Evolutionary conservation across 2,797 vertebrate genomes (phyloP).

Genomic region (Enteromius trimaculatus): DNA sequence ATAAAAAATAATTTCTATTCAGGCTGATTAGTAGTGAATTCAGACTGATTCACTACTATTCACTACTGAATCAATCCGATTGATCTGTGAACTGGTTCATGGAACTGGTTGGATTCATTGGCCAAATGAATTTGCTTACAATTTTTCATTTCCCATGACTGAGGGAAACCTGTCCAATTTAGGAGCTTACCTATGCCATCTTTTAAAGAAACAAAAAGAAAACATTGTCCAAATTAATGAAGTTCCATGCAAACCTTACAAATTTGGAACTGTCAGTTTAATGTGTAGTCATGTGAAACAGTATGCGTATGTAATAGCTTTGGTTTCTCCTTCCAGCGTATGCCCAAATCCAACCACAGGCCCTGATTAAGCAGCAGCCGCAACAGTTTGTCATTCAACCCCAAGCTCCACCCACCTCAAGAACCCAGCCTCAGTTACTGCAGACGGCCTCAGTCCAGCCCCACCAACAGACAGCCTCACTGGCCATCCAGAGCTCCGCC

Average conservation of each 20-base stretch:
- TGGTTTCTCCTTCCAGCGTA: slow-evolving; percentile 80
- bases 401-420: slow-evolving; percentile 73
- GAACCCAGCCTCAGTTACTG: slow-evolving; percentile 76
- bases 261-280: slow-evolving; percentile 25
- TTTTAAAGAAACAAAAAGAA: neutral
- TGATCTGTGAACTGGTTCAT: neutral
- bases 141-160: neutral
- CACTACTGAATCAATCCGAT: neutral
- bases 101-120: neutral
- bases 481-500: slow-evolving; percentile 53
- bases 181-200: neutral
- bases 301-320: slow-evolving; percentile 43
- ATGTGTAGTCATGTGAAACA: slow-evolving; percentile 13
- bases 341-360: slow-evolving; percentile 86
- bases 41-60: neutral
- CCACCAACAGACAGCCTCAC: slow-evolving; percentile 68
- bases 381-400: slow-evolving; percentile 79
- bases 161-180: neutral
- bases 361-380: slow-evolving; percentile 81
- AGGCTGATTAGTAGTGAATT: neutral
- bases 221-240: neutral
- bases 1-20: neutral
- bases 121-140: neutral
- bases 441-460: slow-evolving; percentile 78
- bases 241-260: slow-evolving; percentile 34